Evolutionary conservation across 92 coral and sea anemone species (phyloP).

Genomic region (Parazoanthus swiftii): DNA sequence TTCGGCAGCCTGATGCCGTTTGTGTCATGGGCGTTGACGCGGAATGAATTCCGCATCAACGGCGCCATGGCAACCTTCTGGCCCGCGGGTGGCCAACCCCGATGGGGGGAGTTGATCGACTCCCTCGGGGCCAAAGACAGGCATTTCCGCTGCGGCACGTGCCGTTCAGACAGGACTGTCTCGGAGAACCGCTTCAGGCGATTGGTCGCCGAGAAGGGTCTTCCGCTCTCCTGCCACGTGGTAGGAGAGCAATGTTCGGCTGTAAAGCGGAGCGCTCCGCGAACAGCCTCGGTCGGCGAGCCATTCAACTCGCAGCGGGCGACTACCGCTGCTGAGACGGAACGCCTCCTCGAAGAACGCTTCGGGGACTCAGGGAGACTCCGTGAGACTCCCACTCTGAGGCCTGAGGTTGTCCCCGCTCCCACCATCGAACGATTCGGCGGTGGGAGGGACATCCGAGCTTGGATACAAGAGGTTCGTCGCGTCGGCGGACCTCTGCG

Average conservation of each 20-base stretch:
- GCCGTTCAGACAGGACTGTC: neutral
- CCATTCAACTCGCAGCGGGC: slow-evolving; percentile 20
- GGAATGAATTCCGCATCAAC: slow-evolving; percentile 8
- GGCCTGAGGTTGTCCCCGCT: slow-evolving; percentile 10
- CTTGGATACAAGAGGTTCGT: neutral
- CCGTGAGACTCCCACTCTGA: slow-evolving; percentile 7
- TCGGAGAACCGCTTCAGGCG: slow-evolving; percentile 10
- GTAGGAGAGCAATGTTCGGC: slow-evolving; percentile 14
- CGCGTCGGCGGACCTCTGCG: neutral
- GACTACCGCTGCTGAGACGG: slow-evolving; percentile 23
- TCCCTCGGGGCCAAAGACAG: neutral
- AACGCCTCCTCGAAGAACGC: slow-evolving; percentile 22
- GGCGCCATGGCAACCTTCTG: slow-evolving; percentile 4
- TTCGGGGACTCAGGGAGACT: slow-evolving; percentile 22
- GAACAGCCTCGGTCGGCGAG: slow-evolving; percentile 24
- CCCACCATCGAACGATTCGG: slow-evolving; percentile 17
- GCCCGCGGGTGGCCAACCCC: slow-evolving; percentile 12
- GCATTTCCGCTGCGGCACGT: neutral
- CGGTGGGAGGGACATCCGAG: slow-evolving; percentile 1
- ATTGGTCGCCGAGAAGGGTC: slow-evolving; percentile 8
- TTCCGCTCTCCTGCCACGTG: slow-evolving; percentile 6
- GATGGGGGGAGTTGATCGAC: neutral
- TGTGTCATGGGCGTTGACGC: neutral
- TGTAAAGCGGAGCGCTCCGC: slow-evolving; percentile 18
- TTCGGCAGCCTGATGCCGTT: slow-evolving; percentile 7